Evolutionary conservation across 2,797 vertebrate genomes (phyloP).

Genomic region (Lycodopsis pacificus): DNA sequence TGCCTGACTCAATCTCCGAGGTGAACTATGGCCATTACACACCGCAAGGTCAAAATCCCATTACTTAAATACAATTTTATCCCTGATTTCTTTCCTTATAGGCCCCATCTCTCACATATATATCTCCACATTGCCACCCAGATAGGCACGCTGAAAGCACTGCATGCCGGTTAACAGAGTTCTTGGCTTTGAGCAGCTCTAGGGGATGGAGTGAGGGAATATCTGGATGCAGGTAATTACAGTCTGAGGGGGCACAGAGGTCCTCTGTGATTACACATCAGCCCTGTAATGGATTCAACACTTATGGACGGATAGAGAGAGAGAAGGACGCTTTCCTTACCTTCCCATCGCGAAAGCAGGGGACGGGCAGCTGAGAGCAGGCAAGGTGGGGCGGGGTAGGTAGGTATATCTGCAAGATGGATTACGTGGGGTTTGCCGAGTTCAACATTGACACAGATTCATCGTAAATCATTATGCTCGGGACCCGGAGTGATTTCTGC

Average conservation of each 20-base stretch:
- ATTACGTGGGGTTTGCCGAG: slow-evolving; percentile 88
- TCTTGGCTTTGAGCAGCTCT: slow-evolving; percentile 74
- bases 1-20: slow-evolving; percentile 64
- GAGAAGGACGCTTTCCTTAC: slow-evolving; percentile 68
- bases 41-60: slow-evolving; percentile 70
- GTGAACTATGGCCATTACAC: slow-evolving; percentile 63
- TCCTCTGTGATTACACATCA: slow-evolving; percentile 89
- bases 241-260: slow-evolving; percentile 83
- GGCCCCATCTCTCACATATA: slow-evolving; percentile 62
- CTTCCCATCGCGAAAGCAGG: slow-evolving; percentile 65
- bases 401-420: slow-evolving; percentile 89
- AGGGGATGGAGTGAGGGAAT: slow-evolving; percentile 79
- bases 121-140: slow-evolving; percentile 63
- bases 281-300: slow-evolving; percentile 88
- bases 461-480: slow-evolving; percentile 91
- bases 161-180: slow-evolving; percentile 82
- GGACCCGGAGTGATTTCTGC: slow-evolving; percentile 89
- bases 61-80: slow-evolving; percentile 71
- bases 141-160: slow-evolving; percentile 64
- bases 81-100: slow-evolving; percentile 46
- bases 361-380: slow-evolving; percentile 58
- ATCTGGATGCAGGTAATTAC: slow-evolving; percentile 87
- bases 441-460: slow-evolving; percentile 91
- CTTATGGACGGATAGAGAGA: slow-evolving; percentile 79
- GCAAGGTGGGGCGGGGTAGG: slow-evolving; percentile 73